A percentile compares a stretch with the other conserved stretches of the same genome.
Evolutionary conservation across 2,113 vertebrate species (phyloP).

Genomic region (Myiopsitta monachus): DNA sequence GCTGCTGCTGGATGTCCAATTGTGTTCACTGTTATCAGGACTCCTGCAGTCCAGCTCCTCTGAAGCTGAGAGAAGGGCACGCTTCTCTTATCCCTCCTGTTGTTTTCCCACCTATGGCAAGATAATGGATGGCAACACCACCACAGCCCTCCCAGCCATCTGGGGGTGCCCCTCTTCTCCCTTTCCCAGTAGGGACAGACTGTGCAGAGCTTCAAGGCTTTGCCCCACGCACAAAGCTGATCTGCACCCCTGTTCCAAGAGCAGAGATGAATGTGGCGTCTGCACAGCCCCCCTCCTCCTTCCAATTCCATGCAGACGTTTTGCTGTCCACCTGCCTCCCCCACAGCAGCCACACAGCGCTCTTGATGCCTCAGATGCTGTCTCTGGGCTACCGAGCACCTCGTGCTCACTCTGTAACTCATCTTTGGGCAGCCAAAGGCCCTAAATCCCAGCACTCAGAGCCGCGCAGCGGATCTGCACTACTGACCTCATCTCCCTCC

Average conservation of each 20-base stretch:
- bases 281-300: background rate
- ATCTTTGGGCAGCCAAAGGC: background rate
- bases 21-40: background rate
- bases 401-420: background rate
- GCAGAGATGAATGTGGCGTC: rapidly evolving
- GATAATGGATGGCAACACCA: rapidly evolving
- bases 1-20: rapidly evolving
- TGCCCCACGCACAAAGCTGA: background rate
- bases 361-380: background rate
- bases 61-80: background rate
- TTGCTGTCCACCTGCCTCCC: background rate
- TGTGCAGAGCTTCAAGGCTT: background rate
- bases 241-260: background rate
- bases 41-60: background rate
- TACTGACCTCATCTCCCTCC: conserved; percentile 94
- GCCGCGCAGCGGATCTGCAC: rapidly evolving
- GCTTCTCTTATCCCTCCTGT: too few relatives aligned
- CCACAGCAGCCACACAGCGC: rapidly evolving
- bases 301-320: background rate
- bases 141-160: background rate
- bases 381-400: background rate
- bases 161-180: background rate
- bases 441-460: background rate
- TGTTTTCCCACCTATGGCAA: background rate
- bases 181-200: rapidly evolving